phyloP scores from a whole-genome alignment of 2,888 invertebrate genomes.

The Helobdella robusta region DNA sequence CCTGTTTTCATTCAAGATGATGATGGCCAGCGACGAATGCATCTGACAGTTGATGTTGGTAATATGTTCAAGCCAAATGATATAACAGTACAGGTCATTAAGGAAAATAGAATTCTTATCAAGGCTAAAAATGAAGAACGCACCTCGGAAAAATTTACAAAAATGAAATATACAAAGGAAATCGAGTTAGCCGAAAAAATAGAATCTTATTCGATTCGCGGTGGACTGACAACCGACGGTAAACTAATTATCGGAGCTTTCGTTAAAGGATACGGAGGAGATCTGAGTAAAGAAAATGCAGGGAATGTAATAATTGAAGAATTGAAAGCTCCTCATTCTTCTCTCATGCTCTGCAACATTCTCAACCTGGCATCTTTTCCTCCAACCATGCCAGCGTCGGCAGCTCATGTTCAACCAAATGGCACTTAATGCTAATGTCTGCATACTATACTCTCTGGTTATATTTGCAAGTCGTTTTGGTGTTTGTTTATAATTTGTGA shows the following conservation, averaged over 20 bases:
- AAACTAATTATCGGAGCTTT: conserved; percentile 35
- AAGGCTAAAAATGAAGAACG: conserved; percentile 37
- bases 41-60: conserved; percentile 28
- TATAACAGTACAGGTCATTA: conserved; percentile 31
- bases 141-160: conserved; percentile 33
- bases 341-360: conserved; percentile 27
- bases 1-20: conserved; percentile 24
- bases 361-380: conserved; percentile 29
- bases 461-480: too few species aligned
- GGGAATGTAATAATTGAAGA: conserved; percentile 27
- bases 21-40: conserved; percentile 26
- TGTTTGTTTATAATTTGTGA: too few species aligned
- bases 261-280: conserved; percentile 32
- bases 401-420: conserved; percentile 13
- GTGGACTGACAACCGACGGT: conserved; percentile 33
- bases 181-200: conserved; percentile 36
- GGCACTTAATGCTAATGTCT: too few species aligned
- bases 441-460: too few species aligned
- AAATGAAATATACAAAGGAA: conserved; percentile 35
- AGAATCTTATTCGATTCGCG: conserved; percentile 34
- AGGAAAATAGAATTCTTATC: conserved; percentile 35
- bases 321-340: conserved; percentile 21
- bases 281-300: conserved; percentile 25
- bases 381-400: conserved; percentile 26
- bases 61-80: conserved; percentile 27